phyloP scores from a whole-genome alignment of 2,113 vertebrate species.

The Scatophagus argus region DNA sequence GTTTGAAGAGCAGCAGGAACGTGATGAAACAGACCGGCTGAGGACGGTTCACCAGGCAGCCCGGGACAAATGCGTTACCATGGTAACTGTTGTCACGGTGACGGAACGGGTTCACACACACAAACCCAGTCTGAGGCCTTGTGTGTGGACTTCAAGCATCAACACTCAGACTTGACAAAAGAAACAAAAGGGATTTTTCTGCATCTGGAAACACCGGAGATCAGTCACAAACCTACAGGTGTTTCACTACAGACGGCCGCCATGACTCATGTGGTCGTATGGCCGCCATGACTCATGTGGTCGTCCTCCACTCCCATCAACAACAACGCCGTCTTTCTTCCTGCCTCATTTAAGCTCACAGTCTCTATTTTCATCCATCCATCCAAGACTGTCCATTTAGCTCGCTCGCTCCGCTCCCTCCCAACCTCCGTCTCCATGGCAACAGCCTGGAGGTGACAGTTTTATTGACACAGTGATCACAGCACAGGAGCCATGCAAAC shows the following conservation, averaged over 20 bases:
- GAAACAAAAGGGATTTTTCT: background rate
- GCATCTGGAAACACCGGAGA: background rate
- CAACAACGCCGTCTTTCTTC: background rate
- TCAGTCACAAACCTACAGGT: background rate
- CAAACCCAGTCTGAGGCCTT: background rate
- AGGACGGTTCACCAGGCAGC: background rate
- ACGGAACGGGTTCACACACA: background rate
- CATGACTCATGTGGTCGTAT: background rate
- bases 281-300: background rate
- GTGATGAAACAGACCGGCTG: background rate
- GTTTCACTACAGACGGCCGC: no score
- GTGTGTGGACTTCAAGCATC: background rate
- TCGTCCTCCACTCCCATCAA: background rate
- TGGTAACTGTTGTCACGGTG: background rate
- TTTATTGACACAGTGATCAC: slow-evolving; percentile 46
- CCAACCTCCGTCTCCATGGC: slow-evolving; percentile 39
- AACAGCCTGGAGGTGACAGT: slow-evolving; percentile 60
- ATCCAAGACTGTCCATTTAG: background rate
- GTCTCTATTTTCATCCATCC: background rate
- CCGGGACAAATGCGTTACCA: slow-evolving; percentile 27
- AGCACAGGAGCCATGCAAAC: background rate
- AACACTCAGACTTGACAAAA: background rate
- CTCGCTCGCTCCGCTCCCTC: background rate
- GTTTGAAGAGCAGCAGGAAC: background rate
- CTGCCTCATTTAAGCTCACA: background rate